Evolutionary conservation across 2,113 vertebrate species (phyloP), one percentile per base, ranked within the genome.

Genomic region (Bettongia penicillata): DNA sequence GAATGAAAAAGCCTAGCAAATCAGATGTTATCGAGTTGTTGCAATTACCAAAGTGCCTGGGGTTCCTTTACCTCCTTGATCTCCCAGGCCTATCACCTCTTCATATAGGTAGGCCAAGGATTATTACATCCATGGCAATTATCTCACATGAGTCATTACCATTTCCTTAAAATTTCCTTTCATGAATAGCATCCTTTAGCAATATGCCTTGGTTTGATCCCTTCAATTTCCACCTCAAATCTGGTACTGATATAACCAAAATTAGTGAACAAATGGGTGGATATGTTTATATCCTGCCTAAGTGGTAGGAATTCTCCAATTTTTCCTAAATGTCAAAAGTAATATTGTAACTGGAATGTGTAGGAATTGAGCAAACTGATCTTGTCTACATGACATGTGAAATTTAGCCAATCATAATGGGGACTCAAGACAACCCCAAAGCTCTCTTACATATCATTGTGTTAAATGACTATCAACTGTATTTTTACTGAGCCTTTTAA

Each of bases 401-500:
- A 94, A 92, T 93, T 95, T 89, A 89, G 53, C 77, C 31, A 25
- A 26, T 53, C 90, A 93, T 95, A 94, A 94, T 93, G 28, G 49
- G n/a, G 28, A 94, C 28, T 92, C 91, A 53, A 68, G 53, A 91
- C 23, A 84, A 91, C 91, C 89, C 50, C 51, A 57, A 0, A 24
- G 31, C 23, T 93, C 84, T 51, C 7, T 93, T 89, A 53, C 77
- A 91, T 55, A 91, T 91, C 48, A 91, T 22, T 51, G 50, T 49
- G 22, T 90, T 96, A 95, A 97, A 94, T 94, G 91, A 91, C 49
- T 68, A 11, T 49, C 89, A 92, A 47, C 11, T 95, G 11, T 57
- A 91, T n/a, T 94, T 95, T 94, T 55, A 95, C 57, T 91, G 31
- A 91, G 90, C 2, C 51, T 90, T 90, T 93, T 96, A 92, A 93